Conservation (phyloP, 1,140 invertebrate species). For the Ladona fulva region DNA sequence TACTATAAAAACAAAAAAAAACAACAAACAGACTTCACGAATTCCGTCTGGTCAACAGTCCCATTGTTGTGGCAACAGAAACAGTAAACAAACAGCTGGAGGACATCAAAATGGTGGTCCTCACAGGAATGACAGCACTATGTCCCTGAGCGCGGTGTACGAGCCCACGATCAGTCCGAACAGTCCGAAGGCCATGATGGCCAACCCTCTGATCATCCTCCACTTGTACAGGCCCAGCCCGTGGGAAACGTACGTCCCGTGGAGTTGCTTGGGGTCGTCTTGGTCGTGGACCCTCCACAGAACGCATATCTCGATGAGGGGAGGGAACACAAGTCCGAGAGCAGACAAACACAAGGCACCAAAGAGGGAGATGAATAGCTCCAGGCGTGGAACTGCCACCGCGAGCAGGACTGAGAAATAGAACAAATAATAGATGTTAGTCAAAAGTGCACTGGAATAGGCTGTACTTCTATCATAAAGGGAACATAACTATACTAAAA, state of each 20-base stretch:
- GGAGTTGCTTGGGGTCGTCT: not conserved
- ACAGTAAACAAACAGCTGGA: no score
- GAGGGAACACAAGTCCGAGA: constrained; percentile 73
- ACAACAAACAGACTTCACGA: no score
- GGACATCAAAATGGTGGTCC: not conserved
- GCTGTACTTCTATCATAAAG: no score
- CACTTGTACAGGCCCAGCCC: not conserved
- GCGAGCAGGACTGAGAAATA: constrained; percentile 58
- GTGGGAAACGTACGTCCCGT: not conserved
- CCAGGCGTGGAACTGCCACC: constrained; percentile 61
- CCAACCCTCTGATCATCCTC: not conserved
- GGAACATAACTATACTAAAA: no score
- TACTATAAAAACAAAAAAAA: no score
- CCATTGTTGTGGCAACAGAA: no score
- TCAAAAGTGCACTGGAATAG: no score
- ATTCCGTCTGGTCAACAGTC: no score
- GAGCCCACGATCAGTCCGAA: not conserved
- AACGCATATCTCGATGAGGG: constrained; percentile 64
- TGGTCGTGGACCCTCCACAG: constrained; percentile 31
- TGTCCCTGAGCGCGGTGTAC: not conserved
- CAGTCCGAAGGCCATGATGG: not conserved
- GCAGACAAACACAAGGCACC: constrained; percentile 72
- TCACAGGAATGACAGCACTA: not conserved
- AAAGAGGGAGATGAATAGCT: constrained; percentile 74
- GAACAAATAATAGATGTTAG: constrained; percentile 15